Conservation (phyloP, 2,113 vertebrate species). For the Pachypanchax playfairii region DNA sequence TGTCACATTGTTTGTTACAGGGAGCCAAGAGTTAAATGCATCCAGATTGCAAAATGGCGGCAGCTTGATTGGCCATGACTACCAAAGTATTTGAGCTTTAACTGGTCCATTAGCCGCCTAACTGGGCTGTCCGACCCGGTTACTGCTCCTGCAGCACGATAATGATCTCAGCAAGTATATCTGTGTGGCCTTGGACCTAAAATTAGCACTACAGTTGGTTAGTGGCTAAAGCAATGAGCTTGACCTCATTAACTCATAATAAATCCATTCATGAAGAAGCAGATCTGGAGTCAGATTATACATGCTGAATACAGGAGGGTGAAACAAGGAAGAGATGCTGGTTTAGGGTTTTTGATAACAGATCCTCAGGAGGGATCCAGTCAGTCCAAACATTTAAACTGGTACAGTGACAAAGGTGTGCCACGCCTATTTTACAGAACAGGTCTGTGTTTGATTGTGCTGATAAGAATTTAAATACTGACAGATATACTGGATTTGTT, state of each 20-base stretch:
- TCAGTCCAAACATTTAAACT: constrained; percentile 14
- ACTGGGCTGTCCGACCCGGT: constrained; percentile 45
- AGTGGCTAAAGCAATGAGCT: constrained; percentile 42
- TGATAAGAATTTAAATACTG: neutral
- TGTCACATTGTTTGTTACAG: too few species aligned
- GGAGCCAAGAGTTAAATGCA: neutral
- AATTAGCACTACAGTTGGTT: constrained; percentile 48
- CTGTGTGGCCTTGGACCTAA: constrained; percentile 38
- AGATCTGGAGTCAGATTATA: constrained; percentile 25
- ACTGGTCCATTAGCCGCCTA: constrained; percentile 46
- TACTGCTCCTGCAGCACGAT: constrained; percentile 26
- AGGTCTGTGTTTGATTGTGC: neutral
- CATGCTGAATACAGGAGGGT: neutral
- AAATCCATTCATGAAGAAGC: constrained; percentile 32
- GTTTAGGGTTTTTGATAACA: too few species aligned
- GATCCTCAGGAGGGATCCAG: constrained; percentile 14
- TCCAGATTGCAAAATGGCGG: neutral
- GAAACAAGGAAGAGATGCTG: constrained; percentile 6
- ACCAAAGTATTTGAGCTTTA: constrained; percentile 40
- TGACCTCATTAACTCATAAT: constrained; percentile 69
- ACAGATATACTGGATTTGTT: too few species aligned
- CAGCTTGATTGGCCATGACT: constrained; percentile 13
- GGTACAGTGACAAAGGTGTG: constrained; percentile 2
- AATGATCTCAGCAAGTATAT: constrained; percentile 24
- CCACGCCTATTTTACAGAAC: constrained; percentile 11